A percentile compares a stretch with the other conserved stretches of the same genome.
Evolutionary conservation across 2,797 vertebrate genomes (phyloP).

Genomic region (Eurystomus glaucurus): DNA sequence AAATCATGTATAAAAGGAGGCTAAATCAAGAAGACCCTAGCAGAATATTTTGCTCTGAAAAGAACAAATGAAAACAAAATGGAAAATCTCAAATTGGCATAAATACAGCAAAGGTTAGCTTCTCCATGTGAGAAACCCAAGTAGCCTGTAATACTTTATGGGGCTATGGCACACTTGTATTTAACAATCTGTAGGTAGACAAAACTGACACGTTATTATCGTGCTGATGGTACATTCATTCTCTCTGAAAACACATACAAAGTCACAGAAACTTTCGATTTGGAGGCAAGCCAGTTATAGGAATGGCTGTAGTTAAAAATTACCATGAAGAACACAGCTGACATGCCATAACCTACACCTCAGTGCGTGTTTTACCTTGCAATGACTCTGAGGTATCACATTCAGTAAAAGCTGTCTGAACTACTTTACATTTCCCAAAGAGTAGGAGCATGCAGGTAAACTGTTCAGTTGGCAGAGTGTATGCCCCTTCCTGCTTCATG

Average conservation of each 20-base stretch:
- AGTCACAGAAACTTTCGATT: neutral
- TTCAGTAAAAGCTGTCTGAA: neutral
- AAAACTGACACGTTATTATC: neutral
- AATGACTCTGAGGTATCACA: neutral
- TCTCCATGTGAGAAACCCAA: neutral
- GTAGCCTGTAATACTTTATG: neutral
- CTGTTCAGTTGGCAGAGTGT: accelerated
- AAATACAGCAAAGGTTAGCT: neutral
- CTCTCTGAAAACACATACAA: neutral
- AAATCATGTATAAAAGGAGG: neutral
- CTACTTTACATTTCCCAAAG: neutral
- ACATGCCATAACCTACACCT: neutral
- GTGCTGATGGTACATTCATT: neutral
- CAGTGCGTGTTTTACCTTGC: neutral
- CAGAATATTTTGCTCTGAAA: neutral
- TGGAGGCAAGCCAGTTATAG: neutral
- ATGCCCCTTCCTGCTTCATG: accelerated
- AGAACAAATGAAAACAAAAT: neutral
- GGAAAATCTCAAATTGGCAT: neutral
- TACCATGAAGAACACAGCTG: neutral
- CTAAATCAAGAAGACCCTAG: neutral
- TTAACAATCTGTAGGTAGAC: neutral
- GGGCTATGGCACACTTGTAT: neutral
- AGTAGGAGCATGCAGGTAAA: neutral
- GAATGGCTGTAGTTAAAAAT: neutral